phyloP scores from a whole-genome alignment of 2,888 invertebrate genomes.

The Drosophila aldrichi region DNA sequence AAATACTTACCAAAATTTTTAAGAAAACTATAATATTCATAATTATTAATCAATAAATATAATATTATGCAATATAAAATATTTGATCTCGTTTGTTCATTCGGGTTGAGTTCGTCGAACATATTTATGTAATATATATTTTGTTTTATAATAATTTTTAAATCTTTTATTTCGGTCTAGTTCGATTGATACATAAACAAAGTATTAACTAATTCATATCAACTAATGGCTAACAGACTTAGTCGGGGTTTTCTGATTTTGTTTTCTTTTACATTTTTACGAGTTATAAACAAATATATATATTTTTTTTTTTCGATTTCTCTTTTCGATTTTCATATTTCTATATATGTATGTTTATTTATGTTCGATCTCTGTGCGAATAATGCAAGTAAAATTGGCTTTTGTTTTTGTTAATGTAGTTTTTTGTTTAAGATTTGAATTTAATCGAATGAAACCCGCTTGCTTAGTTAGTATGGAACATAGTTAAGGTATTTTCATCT shows the following conservation, averaged over 20 bases:
- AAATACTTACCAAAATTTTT: too few relatives aligned
- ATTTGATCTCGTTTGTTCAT: neutral
- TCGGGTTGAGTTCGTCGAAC: neutral
- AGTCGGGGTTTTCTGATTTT: conserved; percentile 51
- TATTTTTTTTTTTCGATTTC: conserved; percentile 17
- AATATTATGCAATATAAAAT: too few relatives aligned
- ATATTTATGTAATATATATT: neutral
- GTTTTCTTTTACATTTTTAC: conserved; percentile 13
- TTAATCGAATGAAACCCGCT: conserved; percentile 66
- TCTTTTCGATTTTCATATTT: conserved; percentile 12
- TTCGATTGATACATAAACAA: conserved; percentile 59
- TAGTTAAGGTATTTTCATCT: conserved; percentile 4
- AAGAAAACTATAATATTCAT: too few relatives aligned
- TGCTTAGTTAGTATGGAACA: conserved; percentile 33
- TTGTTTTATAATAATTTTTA: conserved; percentile 28
- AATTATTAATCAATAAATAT: too few relatives aligned
- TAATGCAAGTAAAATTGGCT: conserved; percentile 16
- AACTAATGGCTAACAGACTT: conserved; percentile 75
- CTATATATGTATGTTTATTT: conserved; percentile 10
- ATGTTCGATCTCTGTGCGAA: conserved; percentile 26
- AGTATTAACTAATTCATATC: conserved; percentile 61
- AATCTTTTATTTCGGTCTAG: conserved; percentile 41
- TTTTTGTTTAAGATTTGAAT: conserved; percentile 12
- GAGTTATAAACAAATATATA: conserved; percentile 29
- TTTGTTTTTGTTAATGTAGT: neutral